Conservation (phyloP, 2,113 vertebrate genomes). For the Thamnophis sirtalis region DNA sequence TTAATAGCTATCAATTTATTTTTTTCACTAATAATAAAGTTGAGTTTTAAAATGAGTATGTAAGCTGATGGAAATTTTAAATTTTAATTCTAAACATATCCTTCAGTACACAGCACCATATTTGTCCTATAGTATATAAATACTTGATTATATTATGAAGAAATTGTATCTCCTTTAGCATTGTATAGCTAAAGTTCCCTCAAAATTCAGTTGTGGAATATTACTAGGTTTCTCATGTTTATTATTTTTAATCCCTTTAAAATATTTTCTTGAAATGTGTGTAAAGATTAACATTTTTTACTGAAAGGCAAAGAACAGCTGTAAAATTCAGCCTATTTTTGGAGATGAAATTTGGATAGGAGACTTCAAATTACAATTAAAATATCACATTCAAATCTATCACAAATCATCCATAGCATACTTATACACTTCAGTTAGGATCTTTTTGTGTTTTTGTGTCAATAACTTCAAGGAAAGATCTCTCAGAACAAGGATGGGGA, state of each 20-base stretch:
- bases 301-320: neutral
- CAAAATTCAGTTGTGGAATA: neutral
- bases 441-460: neutral
- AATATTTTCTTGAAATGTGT: neutral
- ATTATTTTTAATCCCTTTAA: neutral
- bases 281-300: neutral
- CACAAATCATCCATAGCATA: neutral
- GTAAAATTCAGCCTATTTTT: neutral
- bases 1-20: neutral
- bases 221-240: neutral
- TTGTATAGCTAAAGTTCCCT: neutral
- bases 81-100: neutral
- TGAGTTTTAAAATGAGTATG: neutral
- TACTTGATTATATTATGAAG: neutral
- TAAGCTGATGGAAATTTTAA: neutral
- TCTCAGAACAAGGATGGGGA: neutral
- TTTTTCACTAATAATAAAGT: neutral
- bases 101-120: neutral
- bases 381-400: neutral
- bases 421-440: neutral
- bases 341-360: neutral
- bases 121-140: neutral
- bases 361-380: neutral
- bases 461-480: conserved; percentile 22
- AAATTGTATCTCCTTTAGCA: neutral